Evolutionary conservation across 2,113 vertebrate species (phyloP).

Genomic region (Nymphicus hollandicus): DNA sequence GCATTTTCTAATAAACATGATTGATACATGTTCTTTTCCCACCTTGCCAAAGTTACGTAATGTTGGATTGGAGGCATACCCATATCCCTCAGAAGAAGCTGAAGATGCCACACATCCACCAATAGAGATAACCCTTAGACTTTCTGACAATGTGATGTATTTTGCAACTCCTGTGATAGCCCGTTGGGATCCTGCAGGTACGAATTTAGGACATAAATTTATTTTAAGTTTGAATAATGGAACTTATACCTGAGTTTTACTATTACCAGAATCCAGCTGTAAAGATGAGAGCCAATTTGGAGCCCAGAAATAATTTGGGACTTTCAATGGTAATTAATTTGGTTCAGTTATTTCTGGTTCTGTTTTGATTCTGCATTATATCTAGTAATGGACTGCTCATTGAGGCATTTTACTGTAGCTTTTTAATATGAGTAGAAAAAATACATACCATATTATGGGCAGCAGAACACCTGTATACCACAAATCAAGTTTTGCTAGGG

Average conservation of each 20-base stretch:
- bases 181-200: conserved; percentile 84
- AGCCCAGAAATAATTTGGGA: neutral
- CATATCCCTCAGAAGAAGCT: conserved; percentile 66
- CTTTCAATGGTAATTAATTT: neutral
- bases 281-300: neutral
- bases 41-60: conserved; percentile 68
- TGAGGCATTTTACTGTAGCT: neutral
- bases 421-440: neutral
- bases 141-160: conserved; percentile 75
- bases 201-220: neutral
- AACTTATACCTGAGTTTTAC: neutral
- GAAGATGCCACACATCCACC: conserved; percentile 34
- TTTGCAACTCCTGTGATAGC: conserved; percentile 81
- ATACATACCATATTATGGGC: neutral
- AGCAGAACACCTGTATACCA: neutral
- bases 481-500: neutral
- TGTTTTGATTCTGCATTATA: neutral
- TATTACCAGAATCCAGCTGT: neutral
- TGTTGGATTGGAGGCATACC: conserved; percentile 73
- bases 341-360: neutral
- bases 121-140: conserved; percentile 72
- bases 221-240: neutral
- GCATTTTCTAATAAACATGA: neutral
- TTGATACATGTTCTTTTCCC: neutral
- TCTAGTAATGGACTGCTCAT: neutral